phyloP scores from a whole-genome alignment of 2,888 invertebrate genomes.

The Drosophila recens region DNA sequence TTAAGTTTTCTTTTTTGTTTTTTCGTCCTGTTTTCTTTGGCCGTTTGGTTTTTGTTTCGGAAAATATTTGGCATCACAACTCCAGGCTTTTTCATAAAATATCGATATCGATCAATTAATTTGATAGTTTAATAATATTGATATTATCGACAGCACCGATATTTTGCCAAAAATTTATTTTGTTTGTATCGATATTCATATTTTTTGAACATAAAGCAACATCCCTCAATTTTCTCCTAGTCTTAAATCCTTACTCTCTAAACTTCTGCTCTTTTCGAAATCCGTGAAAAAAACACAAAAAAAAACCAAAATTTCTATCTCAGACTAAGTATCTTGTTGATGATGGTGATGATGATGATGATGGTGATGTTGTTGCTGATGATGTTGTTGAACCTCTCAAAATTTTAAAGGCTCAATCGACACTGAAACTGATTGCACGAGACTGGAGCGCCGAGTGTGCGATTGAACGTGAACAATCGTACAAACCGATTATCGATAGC shows the following conservation, averaged over 20 bases:
- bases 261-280: conserved; percentile 5
- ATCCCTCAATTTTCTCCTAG: background rate
- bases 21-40: too few relatives aligned
- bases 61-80: too few relatives aligned
- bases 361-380: conserved; percentile 71
- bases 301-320: conserved; percentile 38
- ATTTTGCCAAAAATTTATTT: background rate
- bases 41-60: too few relatives aligned
- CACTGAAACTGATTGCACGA: conserved; percentile 97
- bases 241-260: background rate
- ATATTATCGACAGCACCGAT: too few relatives aligned
- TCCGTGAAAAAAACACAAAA: conserved; percentile 3
- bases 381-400: conserved; percentile 84
- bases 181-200: background rate
- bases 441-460: conserved; percentile 97
- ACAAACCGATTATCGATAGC: conserved; percentile 95
- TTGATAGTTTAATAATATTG: too few relatives aligned
- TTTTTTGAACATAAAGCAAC: background rate
- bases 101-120: too few relatives aligned
- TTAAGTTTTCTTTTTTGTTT: too few relatives aligned
- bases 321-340: conserved; percentile 55
- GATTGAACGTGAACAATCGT: conserved; percentile 93
- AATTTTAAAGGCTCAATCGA: conserved; percentile 92
- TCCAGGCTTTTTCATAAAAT: too few relatives aligned
- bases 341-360: conserved; percentile 61